A percentile compares a stretch with the other conserved stretches of the same genome.
Evolutionary conservation across 2,888 invertebrate genomes (phyloP).

Genomic region (Athalia rosae): DNA sequence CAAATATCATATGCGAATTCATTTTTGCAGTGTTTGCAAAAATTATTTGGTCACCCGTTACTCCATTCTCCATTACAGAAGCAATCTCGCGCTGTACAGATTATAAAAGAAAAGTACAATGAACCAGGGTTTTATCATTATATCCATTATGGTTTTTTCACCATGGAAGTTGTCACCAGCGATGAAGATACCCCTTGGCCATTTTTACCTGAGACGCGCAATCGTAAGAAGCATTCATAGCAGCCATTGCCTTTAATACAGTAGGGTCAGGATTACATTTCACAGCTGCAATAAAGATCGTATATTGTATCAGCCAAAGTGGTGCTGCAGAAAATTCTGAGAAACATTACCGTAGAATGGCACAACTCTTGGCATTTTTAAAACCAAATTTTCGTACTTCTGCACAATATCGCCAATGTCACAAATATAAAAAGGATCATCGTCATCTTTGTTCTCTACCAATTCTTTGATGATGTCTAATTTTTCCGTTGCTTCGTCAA

Average conservation of each 20-base stretch:
- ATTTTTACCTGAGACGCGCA: slow-evolving; percentile 76
- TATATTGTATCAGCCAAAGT: not conserved
- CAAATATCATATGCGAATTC: slow-evolving; percentile 75
- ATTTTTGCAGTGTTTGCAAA: slow-evolving; percentile 79
- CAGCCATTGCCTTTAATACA: slow-evolving; percentile 73
- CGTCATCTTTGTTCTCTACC: slow-evolving; percentile 56
- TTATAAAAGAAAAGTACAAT: not conserved
- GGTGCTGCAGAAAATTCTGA: not conserved
- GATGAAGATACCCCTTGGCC: not conserved
- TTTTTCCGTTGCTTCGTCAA: slow-evolving; percentile 58
- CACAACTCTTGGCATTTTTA: slow-evolving; percentile 65
- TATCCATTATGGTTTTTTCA: not conserved
- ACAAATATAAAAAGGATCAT: slow-evolving; percentile 65
- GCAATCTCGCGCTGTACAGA: slow-evolving; percentile 76
- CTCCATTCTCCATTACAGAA: slow-evolving; percentile 74
- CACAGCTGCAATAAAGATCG: slow-evolving; percentile 73
- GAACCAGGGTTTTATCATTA: not conserved
- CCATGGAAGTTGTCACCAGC: not conserved
- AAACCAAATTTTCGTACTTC: slow-evolving; percentile 65
- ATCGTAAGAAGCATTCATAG: slow-evolving; percentile 78
- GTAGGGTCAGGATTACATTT: slow-evolving; percentile 79
- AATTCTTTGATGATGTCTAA: slow-evolving; percentile 60
- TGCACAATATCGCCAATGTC: slow-evolving; percentile 62
- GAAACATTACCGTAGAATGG: slow-evolving; percentile 64
- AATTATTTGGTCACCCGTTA: slow-evolving; percentile 75